A percentile compares a stretch with the other conserved stretches of the same genome.
phyloP scores from a whole-genome alignment of 2,797 vertebrate genomes.

The Cossypha heuglini region DNA sequence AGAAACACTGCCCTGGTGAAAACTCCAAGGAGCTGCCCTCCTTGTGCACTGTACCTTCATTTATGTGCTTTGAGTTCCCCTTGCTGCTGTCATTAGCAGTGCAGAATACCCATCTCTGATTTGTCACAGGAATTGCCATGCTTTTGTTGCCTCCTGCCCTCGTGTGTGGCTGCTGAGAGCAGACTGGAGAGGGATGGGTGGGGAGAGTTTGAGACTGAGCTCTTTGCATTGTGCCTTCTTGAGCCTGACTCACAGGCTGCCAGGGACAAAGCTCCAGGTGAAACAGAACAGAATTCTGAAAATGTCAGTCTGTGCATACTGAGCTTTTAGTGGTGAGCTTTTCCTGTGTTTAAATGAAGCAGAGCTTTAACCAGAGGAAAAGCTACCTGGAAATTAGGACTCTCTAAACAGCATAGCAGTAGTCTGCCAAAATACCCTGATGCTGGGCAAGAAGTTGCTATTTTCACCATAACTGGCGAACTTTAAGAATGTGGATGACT shows the following conservation, averaged over 20 bases:
- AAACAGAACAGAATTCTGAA: background rate
- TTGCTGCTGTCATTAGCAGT: background rate
- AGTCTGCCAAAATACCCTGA: background rate
- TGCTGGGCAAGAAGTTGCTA: background rate
- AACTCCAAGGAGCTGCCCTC: background rate
- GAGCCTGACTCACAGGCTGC: background rate
- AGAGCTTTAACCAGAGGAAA: background rate
- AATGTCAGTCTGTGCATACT: background rate
- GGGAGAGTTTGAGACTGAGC: background rate
- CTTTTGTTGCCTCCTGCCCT: background rate
- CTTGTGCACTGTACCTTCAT: background rate
- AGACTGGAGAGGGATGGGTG: background rate
- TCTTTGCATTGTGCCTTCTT: background rate
- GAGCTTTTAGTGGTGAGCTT: background rate
- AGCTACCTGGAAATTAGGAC: background rate
- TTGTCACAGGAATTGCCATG: background rate
- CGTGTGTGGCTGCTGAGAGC: accelerated
- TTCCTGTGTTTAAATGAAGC: background rate
- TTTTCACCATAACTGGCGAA: background rate
- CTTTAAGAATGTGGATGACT: background rate
- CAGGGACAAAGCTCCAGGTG: background rate
- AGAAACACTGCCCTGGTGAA: background rate
- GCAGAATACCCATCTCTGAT: background rate
- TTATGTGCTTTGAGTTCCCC: background rate
- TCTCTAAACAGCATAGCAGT: background rate